Evolutionary conservation across 2,888 invertebrate species (phyloP), one percentile per base, ranked within the genome.

Genomic region (Pharmacophagus antenor): DNA sequence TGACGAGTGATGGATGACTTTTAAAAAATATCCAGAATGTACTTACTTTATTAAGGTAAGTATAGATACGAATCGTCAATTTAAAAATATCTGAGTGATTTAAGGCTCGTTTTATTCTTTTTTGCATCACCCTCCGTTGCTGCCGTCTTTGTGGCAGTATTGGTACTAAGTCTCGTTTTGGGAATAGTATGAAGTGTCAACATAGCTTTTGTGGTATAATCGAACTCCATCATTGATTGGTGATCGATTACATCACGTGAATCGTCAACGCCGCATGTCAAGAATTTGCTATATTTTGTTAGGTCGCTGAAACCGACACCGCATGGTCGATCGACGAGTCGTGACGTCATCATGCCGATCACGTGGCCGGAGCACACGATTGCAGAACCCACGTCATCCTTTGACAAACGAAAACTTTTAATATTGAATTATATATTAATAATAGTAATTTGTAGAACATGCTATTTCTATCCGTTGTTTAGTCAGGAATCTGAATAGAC

Each of bases 251-350:
- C 77, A 59, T 88, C 88, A 44, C 86, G 79, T 0, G 88, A 79
- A 61, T 85, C 88, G 49, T 88, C 88, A 6, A 88, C 85, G 1
- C 82, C 88, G 59, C 88, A 89, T 0, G 79, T 85, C n/a, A 89
- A 61, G 68, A 88, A 89, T 68, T 87, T 88, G 49, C 65, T 67
- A 62, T 78, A 84, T 17, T 67, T 63, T 18, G 69, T 64, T 21
- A 88, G 63, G 65, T 89, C 85, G 5, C 87, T 47, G 67, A 82
- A 88, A 2, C 88, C 88, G 0, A 83, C 73, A 7, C 88, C 87
- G 64, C 88, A 88, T 0, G 88, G 88, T 1, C 88, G 79, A 65
- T 89, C 88, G 27, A 88, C 75, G 21, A 88, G 67, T 1, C 80
- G 80, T 6, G 87, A 85, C 2, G 76, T 76, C 88, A 88, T 88